These are phyloP conservation scores for Drosophila parabipectinata DNA, from an alignment of 1,140 invertebrate genomes.

Conservation along the genomic window DNA sequence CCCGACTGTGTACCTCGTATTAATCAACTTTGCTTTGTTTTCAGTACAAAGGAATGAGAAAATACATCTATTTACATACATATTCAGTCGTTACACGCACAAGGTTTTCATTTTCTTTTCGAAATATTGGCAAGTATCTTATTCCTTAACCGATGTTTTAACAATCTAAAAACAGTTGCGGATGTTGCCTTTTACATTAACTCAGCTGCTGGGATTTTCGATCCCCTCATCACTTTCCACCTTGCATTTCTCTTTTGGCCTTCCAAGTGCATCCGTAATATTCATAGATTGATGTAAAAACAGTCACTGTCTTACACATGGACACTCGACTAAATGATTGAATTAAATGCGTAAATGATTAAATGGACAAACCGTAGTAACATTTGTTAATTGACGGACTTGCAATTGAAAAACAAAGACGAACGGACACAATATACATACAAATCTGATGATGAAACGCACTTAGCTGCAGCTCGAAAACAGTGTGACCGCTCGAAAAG, in stretches of 20 bases:
- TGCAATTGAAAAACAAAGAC: slow-evolving; percentile 41
- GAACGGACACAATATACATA: slow-evolving; percentile 49
- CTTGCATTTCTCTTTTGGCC: slow-evolving; percentile 54
- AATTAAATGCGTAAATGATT: background rate
- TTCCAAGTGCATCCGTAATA: slow-evolving; percentile 57
- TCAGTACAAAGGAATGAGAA: slow-evolving; percentile 37
- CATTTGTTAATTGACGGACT: slow-evolving; percentile 18
- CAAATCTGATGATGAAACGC: slow-evolving; percentile 54
- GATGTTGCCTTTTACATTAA: slow-evolving; percentile 7
- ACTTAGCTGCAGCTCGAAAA: slow-evolving; percentile 38
- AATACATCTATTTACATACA: slow-evolving; percentile 35
- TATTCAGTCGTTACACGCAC: slow-evolving; percentile 25
- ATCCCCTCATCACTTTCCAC: slow-evolving; percentile 49
- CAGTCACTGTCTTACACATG: slow-evolving; percentile 14
- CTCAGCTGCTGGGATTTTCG: slow-evolving; percentile 32
- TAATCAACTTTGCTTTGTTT: slow-evolving; percentile 55
- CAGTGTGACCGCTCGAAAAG: background rate
- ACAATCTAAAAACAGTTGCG: background rate
- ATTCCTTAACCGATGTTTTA: background rate
- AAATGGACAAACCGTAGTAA: slow-evolving; percentile 19
- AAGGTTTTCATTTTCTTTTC: slow-evolving; percentile 23
- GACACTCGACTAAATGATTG: background rate
- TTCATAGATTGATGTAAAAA: slow-evolving; percentile 28
- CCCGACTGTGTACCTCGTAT: slow-evolving; percentile 30
- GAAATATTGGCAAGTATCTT: slow-evolving; percentile 11